A percentile compares a stretch with the other conserved stretches of the same genome.
Conservation (phyloP, 1,140 invertebrate species). For the Drosophila cardini region DNA sequence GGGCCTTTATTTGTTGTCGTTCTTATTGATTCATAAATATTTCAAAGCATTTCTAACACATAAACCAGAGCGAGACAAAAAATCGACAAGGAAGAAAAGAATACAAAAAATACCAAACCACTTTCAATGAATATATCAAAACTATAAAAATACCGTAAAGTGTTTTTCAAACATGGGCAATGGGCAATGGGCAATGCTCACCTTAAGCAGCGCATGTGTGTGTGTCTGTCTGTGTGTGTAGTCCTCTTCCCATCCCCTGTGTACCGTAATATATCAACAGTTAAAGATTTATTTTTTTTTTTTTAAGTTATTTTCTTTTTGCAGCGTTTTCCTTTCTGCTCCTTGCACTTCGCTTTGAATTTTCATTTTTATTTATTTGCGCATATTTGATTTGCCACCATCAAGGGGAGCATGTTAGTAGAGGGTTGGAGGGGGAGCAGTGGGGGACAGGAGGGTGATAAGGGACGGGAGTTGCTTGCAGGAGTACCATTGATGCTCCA, state of each 20-base stretch:
- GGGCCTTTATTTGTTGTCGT: conserved; percentile 61
- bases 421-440: background rate
- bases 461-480: too few relatives aligned
- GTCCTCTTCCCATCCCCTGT: background rate
- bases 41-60: conserved; percentile 74
- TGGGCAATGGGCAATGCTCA: conserved; percentile 66
- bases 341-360: conserved; percentile 64
- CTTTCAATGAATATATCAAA: conserved; percentile 83
- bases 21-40: conserved; percentile 82
- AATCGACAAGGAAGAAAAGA: background rate
- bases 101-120: conserved; percentile 45
- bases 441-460: conserved; percentile 7
- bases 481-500: conserved; percentile 30
- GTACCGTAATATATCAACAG: conserved; percentile 73
- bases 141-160: conserved; percentile 83
- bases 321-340: conserved; percentile 42
- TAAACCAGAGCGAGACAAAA: conserved; percentile 30
- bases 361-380: conserved; percentile 83
- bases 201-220: conserved; percentile 50
- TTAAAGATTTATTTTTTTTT: conserved; percentile 56
- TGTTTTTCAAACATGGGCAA: conserved; percentile 66
- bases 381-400: conserved; percentile 75
- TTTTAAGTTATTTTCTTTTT: conserved; percentile 16
- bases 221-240: conserved; percentile 5
- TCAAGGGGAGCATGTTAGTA: background rate